Evolutionary conservation across 2,113 vertebrate species (phyloP).

Genomic region (Canis aureus): DNA sequence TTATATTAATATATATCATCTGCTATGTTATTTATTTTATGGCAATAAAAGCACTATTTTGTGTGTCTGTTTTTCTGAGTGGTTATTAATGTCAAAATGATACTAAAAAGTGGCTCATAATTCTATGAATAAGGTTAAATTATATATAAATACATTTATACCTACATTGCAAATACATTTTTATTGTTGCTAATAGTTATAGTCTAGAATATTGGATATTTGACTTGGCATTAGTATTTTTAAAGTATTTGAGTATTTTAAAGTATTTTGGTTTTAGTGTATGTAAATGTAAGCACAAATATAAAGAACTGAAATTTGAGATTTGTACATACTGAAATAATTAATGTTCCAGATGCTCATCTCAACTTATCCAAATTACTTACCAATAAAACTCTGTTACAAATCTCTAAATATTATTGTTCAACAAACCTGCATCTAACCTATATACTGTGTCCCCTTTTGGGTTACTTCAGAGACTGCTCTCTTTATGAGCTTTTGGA

Average conservation of each 20-base stretch:
- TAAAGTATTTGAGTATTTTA: conserved; percentile 42
- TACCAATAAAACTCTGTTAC: not conserved
- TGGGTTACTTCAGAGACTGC: not conserved
- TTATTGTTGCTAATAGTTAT: not conserved
- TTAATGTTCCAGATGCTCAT: not conserved
- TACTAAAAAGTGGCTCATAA: not conserved
- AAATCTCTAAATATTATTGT: not conserved
- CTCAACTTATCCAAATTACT: not conserved
- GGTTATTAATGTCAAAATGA: conserved; percentile 16
- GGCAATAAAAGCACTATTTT: not conserved
- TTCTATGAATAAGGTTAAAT: not conserved
- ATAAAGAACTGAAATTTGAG: not conserved
- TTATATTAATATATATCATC: not conserved
- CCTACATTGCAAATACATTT: not conserved
- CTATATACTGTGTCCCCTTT: not conserved
- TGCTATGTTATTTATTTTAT: conserved; percentile 27
- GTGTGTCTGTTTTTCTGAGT: not conserved
- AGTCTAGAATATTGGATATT: not conserved
- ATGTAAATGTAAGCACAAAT: not conserved
- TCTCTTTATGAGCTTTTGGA: not conserved
- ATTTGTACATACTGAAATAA: not conserved
- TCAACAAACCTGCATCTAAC: not conserved
- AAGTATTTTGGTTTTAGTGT: not conserved
- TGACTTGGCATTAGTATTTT: not conserved
- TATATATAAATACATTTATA: not conserved